Evolutionary conservation across 1,140 invertebrate genomes (phyloP).

Genomic region (Arctopsyche grandis): DNA sequence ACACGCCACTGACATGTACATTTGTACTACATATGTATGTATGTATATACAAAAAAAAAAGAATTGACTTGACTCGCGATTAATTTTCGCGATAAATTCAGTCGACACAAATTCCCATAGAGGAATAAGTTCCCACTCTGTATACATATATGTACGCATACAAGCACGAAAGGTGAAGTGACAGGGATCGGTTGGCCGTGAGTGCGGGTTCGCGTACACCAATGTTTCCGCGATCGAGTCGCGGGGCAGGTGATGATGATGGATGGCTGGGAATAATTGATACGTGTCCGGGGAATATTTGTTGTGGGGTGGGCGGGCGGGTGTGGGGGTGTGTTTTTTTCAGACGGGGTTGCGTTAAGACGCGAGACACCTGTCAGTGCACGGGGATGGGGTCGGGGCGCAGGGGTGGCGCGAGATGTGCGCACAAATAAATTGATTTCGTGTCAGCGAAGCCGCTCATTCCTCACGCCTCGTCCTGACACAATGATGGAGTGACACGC

Average conservation of each 20-base stretch:
- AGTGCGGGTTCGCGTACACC: not conserved
- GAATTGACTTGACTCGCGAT: too few relatives aligned
- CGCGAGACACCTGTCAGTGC: constrained; percentile 37
- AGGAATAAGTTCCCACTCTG: too few relatives aligned
- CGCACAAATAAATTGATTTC: constrained; percentile 43
- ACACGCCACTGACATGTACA: too few relatives aligned
- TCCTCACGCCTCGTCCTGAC: constrained; percentile 29
- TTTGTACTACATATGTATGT: too few relatives aligned
- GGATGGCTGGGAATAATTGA: constrained; percentile 36
- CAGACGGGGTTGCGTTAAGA: not conserved
- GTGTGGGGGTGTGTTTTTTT: not conserved
- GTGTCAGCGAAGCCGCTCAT: constrained; percentile 28
- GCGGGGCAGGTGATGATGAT: constrained; percentile 29
- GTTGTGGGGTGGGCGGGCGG: not conserved
- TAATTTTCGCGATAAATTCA: too few relatives aligned
- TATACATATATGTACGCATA: too few relatives aligned
- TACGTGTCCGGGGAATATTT: constrained; percentile 29
- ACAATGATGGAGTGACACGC: constrained; percentile 34
- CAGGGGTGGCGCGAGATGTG: not conserved
- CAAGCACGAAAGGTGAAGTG: not conserved
- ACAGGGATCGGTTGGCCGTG: not conserved
- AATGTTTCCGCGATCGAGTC: constrained; percentile 4
- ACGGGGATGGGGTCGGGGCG: not conserved
- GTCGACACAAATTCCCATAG: too few relatives aligned
- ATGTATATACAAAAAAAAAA: too few relatives aligned